Base-by-base conservation (phyloP, 2,888 invertebrate genomes). In the Macrophya annulata region DNA sequence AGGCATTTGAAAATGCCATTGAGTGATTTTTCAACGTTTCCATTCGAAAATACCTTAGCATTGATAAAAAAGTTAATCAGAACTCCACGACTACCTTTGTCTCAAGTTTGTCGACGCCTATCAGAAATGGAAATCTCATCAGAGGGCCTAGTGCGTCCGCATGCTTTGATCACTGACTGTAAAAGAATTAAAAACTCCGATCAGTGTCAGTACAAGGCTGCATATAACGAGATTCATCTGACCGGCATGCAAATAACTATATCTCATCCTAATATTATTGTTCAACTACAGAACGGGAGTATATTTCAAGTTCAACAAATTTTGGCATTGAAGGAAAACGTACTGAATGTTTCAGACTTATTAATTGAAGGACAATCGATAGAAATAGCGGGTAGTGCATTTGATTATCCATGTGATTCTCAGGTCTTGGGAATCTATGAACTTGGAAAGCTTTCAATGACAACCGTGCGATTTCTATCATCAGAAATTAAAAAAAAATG, bases 301-400 rank as follows among this genome's bases (percentile, higher is more conserved):
- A 76, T 76, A 2, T 51, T 51, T 12, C 31, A 48, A 76, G 2
- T 76, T 10, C 25, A 76, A 15, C 25, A 43, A 43, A 72, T 72
- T 72, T 72, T 72, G 9, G 21, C 59, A 15, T 71, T n/a, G 1
- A 37, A 12, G 17, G 68, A 76, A 84, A 15, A 79, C 2, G 86
- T 87, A 48, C 84, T 86, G 85, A 85, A 81, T 71, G 85, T 85
- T 62, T 85, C 31, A 59, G 87, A 86, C 43, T 31, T 86, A 15
- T 68, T 10, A 40, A 51, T 84, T 2, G 31, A 72, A 51, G 77
- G 37, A 81, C 65, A 81, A 15, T 65, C 45, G 71, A 82, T 82
- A n/a, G 17, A 15, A 15, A 12, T 25, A 55, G 48, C 17, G 1
- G 85, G 59, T 37, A 45, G 84, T 77, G 17, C 51, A 25, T 86